Conservation (phyloP, 2,888 invertebrate species). For the Incurvaria masculella region DNA sequence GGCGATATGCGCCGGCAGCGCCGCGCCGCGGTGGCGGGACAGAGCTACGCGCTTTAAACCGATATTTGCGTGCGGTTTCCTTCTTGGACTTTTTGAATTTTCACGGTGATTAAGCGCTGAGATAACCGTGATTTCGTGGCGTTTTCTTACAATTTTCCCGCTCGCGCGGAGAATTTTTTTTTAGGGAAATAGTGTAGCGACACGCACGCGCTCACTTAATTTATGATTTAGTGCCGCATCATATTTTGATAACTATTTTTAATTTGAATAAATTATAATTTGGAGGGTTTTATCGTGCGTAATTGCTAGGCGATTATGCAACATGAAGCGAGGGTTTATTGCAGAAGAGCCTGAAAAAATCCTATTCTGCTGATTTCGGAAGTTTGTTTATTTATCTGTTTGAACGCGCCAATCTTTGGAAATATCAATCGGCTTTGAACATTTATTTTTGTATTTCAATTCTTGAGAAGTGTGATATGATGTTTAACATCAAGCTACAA, state of each 20-base stretch:
- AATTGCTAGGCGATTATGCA: constrained; percentile 42
- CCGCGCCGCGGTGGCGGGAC: constrained; percentile 4
- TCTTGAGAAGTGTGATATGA: too few relatives aligned
- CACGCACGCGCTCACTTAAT: constrained; percentile 53
- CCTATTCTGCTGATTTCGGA: too few relatives aligned
- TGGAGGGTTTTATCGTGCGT: constrained; percentile 43
- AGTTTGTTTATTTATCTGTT: too few relatives aligned
- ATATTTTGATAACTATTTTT: constrained; percentile 57
- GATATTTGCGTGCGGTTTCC: constrained; percentile 40
- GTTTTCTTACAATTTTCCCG: neutral
- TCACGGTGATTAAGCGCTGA: constrained; percentile 41
- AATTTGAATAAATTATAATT: constrained; percentile 58
- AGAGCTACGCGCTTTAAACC: constrained; percentile 27
- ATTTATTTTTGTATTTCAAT: too few relatives aligned
- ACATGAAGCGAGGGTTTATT: too few relatives aligned
- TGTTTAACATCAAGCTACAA: too few relatives aligned
- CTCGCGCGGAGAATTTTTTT: too few relatives aligned
- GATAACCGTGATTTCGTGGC: constrained; percentile 27
- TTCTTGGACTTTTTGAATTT: constrained; percentile 33
- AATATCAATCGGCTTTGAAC: too few relatives aligned
- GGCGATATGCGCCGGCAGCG: constrained; percentile 3
- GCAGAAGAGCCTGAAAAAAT: too few relatives aligned
- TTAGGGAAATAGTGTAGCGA: constrained; percentile 2
- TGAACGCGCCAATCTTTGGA: too few relatives aligned
- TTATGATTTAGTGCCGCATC: constrained; percentile 55